Base-by-base conservation (phyloP, 2,888 invertebrate species). In the Microctonus aethiopoides region DNA sequence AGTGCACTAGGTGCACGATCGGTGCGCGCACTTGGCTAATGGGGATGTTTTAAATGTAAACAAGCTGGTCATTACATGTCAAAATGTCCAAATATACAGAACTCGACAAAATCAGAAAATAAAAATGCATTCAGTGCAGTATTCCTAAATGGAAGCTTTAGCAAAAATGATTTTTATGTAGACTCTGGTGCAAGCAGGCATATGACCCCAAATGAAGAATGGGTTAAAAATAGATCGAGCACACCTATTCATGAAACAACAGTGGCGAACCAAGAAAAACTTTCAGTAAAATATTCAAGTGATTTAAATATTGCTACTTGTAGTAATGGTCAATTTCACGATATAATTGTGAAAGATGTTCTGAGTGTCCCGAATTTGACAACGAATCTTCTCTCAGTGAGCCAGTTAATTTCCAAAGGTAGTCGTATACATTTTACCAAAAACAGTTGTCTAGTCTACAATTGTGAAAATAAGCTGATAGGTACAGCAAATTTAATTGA, bases 151-250 rank as follows among this genome's bases (percentile, higher is more conserved):
- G 76, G 74, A 11, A 34, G 66, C 20, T 73, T 71, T 16, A 64
- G 52, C 20, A 24, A 59, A 16, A 62, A 61, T 22, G 78, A 80
- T 51, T 81, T 76, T 80, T 82, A 80, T 52, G n/a, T 80, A 0
- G 80, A 82, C 64, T 76, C 76, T 9, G 81, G 79, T 6, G 80
- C 80, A 20, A 79, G 77, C 67, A 61, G 72, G 34, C 78, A 81
- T 72, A 71, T 81, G 34, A 24, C 75, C 0, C 70, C 71, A 68
- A 64, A 63, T 65, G 74, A 74, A 41, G 60, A 60, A 70, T 62
- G 24, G 10, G 64, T 71, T 24, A n/a, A 64, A 65, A 26, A 66
- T 36, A 20, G 60, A 29, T 46, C n/a, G n/a, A n/a, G n/a, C n/a
- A n/a, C n/a, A n/a, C n/a, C n/a, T n/a, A n/a, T n/a, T n/a, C n/a